These are phyloP conservation scores for Hyles euphorbiae DNA, from an alignment of 1,140 invertebrate genomes.

Conservation along the genomic window DNA sequence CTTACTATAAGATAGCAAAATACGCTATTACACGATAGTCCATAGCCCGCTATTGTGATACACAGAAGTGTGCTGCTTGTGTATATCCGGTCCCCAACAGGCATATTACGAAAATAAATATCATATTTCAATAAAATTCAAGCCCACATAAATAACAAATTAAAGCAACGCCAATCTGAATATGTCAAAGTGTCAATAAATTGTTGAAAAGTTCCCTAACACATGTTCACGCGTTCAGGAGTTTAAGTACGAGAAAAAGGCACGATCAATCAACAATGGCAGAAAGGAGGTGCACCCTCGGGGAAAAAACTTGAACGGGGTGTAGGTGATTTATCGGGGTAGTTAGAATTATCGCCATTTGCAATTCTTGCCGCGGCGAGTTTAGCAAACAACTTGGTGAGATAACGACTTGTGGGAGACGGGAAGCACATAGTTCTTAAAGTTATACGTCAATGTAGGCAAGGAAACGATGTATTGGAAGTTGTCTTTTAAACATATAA, in stretches of 20 bases:
- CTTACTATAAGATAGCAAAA: no score
- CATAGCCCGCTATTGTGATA: no score
- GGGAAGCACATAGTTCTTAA: not conserved
- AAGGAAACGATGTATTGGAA: not conserved
- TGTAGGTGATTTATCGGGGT: conserved; percentile 68
- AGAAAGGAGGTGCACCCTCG: conserved; percentile 45
- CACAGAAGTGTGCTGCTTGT: no score
- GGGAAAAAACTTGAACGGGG: conserved; percentile 66
- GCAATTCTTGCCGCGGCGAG: conserved; percentile 65
- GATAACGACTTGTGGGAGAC: conserved; percentile 48
- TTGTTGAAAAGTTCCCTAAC: conserved; percentile 41
- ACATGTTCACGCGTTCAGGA: conserved; percentile 54
- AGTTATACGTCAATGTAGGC: not conserved
- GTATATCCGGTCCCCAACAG: no score
- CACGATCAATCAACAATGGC: conserved; percentile 66
- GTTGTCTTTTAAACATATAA: no score
- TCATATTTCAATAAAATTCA: no score
- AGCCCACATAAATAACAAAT: conserved; percentile 8
- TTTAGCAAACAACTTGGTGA: conserved; percentile 55
- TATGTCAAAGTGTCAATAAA: conserved; percentile 27
- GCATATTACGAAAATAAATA: no score
- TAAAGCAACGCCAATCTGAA: conserved; percentile 12
- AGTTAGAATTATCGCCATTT: conserved; percentile 74
- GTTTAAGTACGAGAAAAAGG: conserved; percentile 51
- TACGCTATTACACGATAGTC: no score